Evolutionary conservation across 2,797 vertebrate genomes (phyloP), one percentile per base, ranked within the genome.

Genomic region (Columba guinea): DNA sequence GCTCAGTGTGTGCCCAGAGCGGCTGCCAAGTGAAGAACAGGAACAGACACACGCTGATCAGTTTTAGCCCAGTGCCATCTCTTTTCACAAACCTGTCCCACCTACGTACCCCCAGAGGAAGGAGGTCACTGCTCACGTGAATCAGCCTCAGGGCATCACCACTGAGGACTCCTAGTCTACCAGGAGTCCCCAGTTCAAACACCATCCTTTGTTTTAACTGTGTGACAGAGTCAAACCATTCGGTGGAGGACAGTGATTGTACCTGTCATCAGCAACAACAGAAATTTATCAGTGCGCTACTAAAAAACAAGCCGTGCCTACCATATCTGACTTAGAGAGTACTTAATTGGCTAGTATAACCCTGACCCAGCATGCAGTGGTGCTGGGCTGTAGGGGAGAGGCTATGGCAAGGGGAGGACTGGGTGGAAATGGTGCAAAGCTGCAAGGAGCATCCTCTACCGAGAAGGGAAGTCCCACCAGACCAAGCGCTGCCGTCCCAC

Each of bases 171-270:
- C 37, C 39, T 41, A 28, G 23, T 41, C 37, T 91, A 34, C 28
- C 56, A 55, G 46, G 48, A 78, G 48, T 17, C n/a, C n/a, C 17
- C 22, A 9, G 28, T 23, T 80, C 53, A 69, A 76, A 73, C 32
- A 73, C 35, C 17, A 83, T 12, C 53, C 22, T 35, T 79, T 27
- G 7, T 51, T 59, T 70, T 11, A 89, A 51, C 27, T 7, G 28
- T 37, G 35, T 17, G 52, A 73, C 32, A 32, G 35, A 81, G 34
- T 17, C 52, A 53, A 5, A 12, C 51, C 24, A n/a, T 7, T 14
- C 0, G 0, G 18, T 22, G 17, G 30, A 65, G 41, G 24, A 32
- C 75, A 74, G 73, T 1, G 7, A 67, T 17, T 0, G 0, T 12
- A 26, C 16, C 49, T n/a, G 30, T 30, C 59, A 77, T 5, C 30